These are phyloP conservation scores for Stenchaetothrips biformis DNA, from an alignment of 2,888 invertebrate genomes.

Conservation along the genomic window DNA sequence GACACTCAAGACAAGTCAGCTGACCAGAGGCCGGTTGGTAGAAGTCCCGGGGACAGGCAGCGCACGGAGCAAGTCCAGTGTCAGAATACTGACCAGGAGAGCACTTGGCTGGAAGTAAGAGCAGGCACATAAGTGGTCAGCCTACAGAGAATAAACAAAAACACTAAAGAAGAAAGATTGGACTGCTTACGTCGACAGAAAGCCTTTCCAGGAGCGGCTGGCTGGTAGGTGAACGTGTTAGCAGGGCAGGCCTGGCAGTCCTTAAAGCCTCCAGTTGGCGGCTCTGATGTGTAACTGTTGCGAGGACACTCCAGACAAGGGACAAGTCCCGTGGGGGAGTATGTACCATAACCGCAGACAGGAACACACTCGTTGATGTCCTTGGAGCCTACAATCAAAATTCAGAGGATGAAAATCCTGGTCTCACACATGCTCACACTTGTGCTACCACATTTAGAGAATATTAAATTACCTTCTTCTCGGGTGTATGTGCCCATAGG, in stretches of 20 bases:
- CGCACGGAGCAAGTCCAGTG: constrained; percentile 90
- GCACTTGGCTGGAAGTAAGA: constrained; percentile 64
- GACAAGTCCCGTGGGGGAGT: constrained; percentile 88
- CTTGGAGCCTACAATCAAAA: constrained; percentile 58
- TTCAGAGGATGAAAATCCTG: not conserved
- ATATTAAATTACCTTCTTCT: constrained; percentile 57
- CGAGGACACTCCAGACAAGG: constrained; percentile 91
- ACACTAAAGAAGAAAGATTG: not conserved
- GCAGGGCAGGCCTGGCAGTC: constrained; percentile 91
- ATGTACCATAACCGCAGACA: constrained; percentile 93
- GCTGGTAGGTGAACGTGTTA: constrained; percentile 84
- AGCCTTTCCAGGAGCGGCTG: constrained; percentile 77
- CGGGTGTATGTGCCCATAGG: constrained; percentile 89
- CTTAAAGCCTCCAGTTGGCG: constrained; percentile 85
- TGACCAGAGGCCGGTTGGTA: constrained; percentile 83
- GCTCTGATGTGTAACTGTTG: constrained; percentile 82
- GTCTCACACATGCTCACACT: not conserved
- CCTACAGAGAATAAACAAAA: not conserved
- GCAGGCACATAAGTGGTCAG: not conserved
- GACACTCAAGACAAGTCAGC: constrained; percentile 83
- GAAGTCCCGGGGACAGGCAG: constrained; percentile 85
- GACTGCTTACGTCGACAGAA: constrained; percentile 58
- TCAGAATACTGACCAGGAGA: constrained; percentile 85
- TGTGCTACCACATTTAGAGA: not conserved
- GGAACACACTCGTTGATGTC: constrained; percentile 81